phyloP scores from a whole-genome alignment of 2,113 vertebrate genomes.

The Patagioenas fasciata region DNA sequence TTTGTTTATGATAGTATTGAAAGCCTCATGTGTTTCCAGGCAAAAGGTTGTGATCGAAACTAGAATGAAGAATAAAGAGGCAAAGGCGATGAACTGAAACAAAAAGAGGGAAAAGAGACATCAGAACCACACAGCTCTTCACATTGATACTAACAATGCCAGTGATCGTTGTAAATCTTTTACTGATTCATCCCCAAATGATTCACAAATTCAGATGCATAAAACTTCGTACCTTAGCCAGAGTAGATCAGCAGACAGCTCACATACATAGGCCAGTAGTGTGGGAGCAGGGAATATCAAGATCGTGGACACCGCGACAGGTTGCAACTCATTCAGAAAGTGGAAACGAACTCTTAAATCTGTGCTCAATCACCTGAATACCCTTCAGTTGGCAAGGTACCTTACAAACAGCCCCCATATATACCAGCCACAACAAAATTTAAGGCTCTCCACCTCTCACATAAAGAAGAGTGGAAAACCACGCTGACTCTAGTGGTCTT shows the following conservation, averaged over 20 bases:
- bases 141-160: background rate
- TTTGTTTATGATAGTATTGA: constrained; percentile 97
- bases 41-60: constrained; percentile 99
- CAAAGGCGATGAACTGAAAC: constrained; percentile 94
- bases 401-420: background rate
- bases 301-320: background rate
- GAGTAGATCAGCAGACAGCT: background rate
- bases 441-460: background rate
- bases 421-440: background rate
- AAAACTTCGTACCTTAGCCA: background rate
- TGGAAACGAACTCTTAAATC: background rate
- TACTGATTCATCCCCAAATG: background rate
- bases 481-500: background rate
- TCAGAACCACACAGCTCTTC: constrained; percentile 20
- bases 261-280: accelerated
- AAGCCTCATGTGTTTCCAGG: constrained; percentile 97
- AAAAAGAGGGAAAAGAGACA: constrained; percentile 35
- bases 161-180: background rate
- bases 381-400: background rate
- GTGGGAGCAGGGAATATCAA: background rate
- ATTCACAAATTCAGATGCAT: background rate
- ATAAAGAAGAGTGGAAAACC: background rate
- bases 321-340: background rate
- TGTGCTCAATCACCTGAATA: background rate
- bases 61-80: constrained; percentile 98